phyloP scores from a whole-genome alignment of 2,797 vertebrate genomes.

The Graptemys geographica region DNA sequence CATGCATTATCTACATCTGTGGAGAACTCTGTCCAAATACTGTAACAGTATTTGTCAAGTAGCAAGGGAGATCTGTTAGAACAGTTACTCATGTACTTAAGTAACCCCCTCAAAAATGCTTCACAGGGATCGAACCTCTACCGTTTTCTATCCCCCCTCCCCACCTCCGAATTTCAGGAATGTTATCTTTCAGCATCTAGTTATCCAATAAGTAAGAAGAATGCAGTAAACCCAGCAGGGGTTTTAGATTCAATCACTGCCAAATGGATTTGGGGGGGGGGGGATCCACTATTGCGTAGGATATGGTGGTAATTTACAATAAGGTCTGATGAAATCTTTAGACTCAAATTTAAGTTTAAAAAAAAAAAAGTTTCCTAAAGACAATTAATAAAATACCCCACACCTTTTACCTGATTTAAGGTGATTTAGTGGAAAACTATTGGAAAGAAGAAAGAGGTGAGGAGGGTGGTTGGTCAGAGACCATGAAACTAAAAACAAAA shows the following conservation, averaged over 20 bases:
- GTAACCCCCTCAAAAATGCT: slow-evolving; percentile 58
- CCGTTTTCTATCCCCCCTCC: slow-evolving; percentile 27
- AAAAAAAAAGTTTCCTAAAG: not conserved
- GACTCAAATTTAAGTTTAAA: slow-evolving; percentile 9
- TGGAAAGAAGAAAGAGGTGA: not conserved
- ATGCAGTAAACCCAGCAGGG: slow-evolving; percentile 85
- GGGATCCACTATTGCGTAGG: slow-evolving; percentile 79
- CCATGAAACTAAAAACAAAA: slow-evolving; percentile 28
- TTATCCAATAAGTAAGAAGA: slow-evolving; percentile 87
- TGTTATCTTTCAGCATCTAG: slow-evolving; percentile 87
- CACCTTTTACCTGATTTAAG: not conserved
- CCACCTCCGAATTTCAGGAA: slow-evolving; percentile 84
- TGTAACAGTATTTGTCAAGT: not conserved
- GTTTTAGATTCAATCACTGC: slow-evolving; percentile 82
- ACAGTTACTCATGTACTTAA: slow-evolving; percentile 46
- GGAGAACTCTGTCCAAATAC: slow-evolving; percentile 7
- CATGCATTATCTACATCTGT: not conserved
- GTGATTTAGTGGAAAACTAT: not conserved
- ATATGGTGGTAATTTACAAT: slow-evolving; percentile 62
- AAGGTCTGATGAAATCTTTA: slow-evolving; percentile 64
- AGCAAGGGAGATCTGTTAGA: slow-evolving; percentile 15
- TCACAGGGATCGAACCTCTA: slow-evolving; percentile 66
- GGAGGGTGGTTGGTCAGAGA: not conserved
- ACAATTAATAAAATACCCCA: not conserved
- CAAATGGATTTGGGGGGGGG: slow-evolving; percentile 80